Base-by-base conservation (phyloP, 1,140 invertebrate genomes). In the Sycophila sp. region DNA sequence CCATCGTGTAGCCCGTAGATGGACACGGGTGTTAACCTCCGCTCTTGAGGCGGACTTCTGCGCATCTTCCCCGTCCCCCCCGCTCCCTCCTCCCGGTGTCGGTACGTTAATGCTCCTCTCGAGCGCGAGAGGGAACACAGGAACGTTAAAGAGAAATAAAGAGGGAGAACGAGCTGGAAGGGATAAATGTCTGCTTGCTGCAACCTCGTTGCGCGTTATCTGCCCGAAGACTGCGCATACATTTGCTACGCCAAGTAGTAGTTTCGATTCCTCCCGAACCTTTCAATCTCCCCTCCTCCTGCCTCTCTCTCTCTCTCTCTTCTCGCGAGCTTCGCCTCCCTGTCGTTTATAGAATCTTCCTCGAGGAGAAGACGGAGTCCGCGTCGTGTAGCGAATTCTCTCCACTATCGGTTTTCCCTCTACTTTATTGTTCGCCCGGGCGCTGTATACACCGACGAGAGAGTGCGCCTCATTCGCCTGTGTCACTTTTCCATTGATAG, bases 221-320 rank as follows among this genome's bases (percentile, higher is more conserved):
- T 78, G 34, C 32, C 19, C 73, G 42, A 51, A 60, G 76, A 75
- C 72, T 71, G 75, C 76, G 77, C 78, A 80, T 78, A 78, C 73
- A 76, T 80, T 80, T 80, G 73, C 78, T 66, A 68, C 68, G 71
- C 64, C 69, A 75, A 75, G 72, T 72, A 76, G 74, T 77, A 78
- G 76, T 80, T 80, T 78, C 80, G 72, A 77, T 77, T 67, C 76
- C 69, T 69, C 28, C 73, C 59, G 59, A 62, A 42, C 59, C 59
- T 36, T 64, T 51, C 60, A 51, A 51, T 64, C 45, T 51, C 49
- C 11, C 26, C 28, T 45, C 42, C 62, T 42, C 30, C 59, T 36
- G 28, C 26, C 34, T 63, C 45, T 64, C 40, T 45, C 56, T 38
- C 42, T 36, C 47, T 55, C 34, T 38, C 17, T 51, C 15, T 45